Conservation (phyloP, 2,797 vertebrate genomes). For the Urosaurus nigricauda region DNA sequence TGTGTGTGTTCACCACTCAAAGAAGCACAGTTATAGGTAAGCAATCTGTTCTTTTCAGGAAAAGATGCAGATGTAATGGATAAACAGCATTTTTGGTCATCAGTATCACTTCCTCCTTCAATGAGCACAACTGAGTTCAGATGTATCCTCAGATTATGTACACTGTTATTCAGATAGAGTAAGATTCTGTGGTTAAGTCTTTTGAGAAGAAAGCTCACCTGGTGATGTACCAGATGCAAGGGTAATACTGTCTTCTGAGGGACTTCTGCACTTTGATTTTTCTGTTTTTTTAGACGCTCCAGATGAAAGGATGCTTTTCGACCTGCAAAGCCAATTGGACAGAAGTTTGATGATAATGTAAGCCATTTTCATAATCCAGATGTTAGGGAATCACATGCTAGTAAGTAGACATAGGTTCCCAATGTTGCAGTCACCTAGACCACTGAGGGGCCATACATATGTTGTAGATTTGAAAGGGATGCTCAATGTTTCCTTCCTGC, state of each 20-base stretch:
- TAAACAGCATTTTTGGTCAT: not conserved
- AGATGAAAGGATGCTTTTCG: constrained; percentile 96
- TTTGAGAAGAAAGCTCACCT: constrained; percentile 80
- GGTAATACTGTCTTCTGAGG: constrained; percentile 94
- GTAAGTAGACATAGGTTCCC: not conserved
- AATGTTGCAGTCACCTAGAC: not conserved
- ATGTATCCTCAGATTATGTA: not conserved
- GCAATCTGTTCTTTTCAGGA: not conserved
- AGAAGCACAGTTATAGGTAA: no score
- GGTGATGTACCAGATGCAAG: constrained; percentile 94
- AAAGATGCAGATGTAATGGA: not conserved
- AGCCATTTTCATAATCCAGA: not conserved
- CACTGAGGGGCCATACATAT: not conserved
- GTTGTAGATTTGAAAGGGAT: not conserved
- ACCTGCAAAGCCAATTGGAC: constrained; percentile 78
- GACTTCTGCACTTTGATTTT: constrained; percentile 85
- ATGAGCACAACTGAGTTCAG: not conserved
- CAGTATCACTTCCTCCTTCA: not conserved
- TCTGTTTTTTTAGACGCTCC: constrained; percentile 95
- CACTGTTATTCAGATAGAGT: not conserved
- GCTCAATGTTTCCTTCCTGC: not conserved
- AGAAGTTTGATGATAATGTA: constrained; percentile 14
- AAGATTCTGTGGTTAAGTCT: not conserved
- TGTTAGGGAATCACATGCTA: not conserved
- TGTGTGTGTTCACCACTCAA: no score